Evolutionary conservation across 2,888 invertebrate species (phyloP).

Genomic region (Unio delphinus): DNA sequence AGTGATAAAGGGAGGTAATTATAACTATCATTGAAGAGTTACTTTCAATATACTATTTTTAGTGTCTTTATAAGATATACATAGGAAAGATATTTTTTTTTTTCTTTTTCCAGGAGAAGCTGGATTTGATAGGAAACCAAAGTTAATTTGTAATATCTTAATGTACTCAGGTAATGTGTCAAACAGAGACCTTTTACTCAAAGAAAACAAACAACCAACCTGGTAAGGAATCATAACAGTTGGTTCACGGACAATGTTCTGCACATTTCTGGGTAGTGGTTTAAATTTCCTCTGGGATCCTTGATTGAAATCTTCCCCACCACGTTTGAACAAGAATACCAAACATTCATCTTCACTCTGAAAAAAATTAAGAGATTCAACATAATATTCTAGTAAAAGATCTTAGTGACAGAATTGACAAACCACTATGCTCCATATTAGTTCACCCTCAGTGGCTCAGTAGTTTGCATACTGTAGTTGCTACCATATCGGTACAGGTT

Average conservation of each 20-base stretch:
- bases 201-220: conserved; percentile 27
- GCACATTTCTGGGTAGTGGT: conserved; percentile 48
- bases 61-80: too few species aligned
- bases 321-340: conserved; percentile 58
- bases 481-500: too few species aligned
- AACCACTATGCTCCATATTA: too few species aligned
- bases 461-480: too few species aligned
- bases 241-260: conserved; percentile 56
- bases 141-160: background rate
- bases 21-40: too few species aligned
- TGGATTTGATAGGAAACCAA: background rate
- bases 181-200: background rate
- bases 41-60: too few species aligned
- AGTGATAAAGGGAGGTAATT: too few species aligned
- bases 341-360: conserved; percentile 57
- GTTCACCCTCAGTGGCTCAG: too few species aligned
- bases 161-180: background rate
- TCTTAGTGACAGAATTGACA: too few species aligned
- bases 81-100: too few species aligned
- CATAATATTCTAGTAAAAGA: background rate
- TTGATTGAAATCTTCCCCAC: conserved; percentile 24
- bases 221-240: conserved; percentile 46
- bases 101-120: background rate
- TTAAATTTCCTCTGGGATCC: conserved; percentile 34
- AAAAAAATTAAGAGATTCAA: conserved; percentile 8